Percentiles rank a stretch among this genome's conserved stretches.
These are phyloP conservation scores for Callorhinus ursinus DNA, from an alignment of 2,113 vertebrate species.

Conservation along the genomic window DNA sequence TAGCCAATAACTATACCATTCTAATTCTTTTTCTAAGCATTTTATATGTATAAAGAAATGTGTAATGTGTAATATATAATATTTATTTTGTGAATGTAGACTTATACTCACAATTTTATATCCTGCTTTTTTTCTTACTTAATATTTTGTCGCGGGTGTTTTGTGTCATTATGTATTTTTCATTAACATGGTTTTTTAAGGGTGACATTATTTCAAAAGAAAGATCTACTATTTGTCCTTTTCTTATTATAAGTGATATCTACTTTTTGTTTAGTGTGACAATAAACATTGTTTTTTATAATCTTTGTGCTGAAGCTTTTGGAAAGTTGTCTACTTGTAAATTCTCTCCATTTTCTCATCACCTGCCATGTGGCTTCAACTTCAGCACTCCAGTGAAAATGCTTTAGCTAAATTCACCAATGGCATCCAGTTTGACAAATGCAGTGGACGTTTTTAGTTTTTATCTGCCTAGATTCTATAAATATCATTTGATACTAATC, in stretches of 20 bases:
- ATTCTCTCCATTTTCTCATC: not conserved
- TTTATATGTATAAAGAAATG: not conserved
- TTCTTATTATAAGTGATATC: not conserved
- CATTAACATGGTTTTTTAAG: constrained; percentile 5
- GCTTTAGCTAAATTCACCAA: not conserved
- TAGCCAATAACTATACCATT: not conserved
- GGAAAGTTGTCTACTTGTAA: not conserved
- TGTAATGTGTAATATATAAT: not conserved
- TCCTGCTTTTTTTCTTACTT: not conserved
- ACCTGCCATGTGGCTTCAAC: not conserved
- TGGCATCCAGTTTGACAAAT: not conserved
- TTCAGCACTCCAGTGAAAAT: not conserved
- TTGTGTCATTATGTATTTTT: not conserved
- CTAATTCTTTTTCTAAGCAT: not conserved
- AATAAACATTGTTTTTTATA: not conserved
- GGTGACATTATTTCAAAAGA: not conserved
- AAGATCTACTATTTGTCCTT: not conserved
- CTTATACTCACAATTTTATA: not conserved
- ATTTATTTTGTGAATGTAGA: not conserved
- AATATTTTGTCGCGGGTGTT: not conserved
- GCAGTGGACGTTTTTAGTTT: not conserved
- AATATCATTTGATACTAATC: not conserved
- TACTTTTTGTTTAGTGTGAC: not conserved
- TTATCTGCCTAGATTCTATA: not conserved
- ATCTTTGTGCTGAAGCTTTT: not conserved